Evolutionary conservation across 2,797 vertebrate genomes (phyloP).

Genomic region (Syngnathus rostellatus): DNA sequence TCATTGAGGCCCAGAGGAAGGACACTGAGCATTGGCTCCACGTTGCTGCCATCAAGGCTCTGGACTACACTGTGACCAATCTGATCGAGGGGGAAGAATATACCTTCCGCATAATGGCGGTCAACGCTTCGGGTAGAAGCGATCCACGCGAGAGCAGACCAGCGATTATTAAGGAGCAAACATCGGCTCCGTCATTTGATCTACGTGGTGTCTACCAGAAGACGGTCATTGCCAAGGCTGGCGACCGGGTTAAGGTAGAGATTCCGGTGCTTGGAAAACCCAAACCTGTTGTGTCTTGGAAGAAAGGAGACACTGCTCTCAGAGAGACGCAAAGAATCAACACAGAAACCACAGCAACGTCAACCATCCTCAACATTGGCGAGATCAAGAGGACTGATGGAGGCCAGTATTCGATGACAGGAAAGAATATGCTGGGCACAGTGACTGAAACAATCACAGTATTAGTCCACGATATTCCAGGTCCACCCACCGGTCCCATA

Average conservation of each 20-base stretch:
- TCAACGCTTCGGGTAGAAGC: slow-evolving; percentile 93
- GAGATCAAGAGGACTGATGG: slow-evolving; percentile 85
- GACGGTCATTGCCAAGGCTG: slow-evolving; percentile 85
- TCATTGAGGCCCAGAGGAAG: slow-evolving; percentile 93
- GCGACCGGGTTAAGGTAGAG: slow-evolving; percentile 95
- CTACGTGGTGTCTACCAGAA: slow-evolving; percentile 89
- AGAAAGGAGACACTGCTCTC: slow-evolving; percentile 78
- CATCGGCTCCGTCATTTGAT: slow-evolving; percentile 85
- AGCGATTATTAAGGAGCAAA: slow-evolving; percentile 87
- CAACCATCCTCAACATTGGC: slow-evolving; percentile 87
- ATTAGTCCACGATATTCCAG: slow-evolving; percentile 93
- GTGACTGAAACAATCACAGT: slow-evolving; percentile 85
- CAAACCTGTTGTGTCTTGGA: slow-evolving; percentile 89
- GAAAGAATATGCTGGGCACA: slow-evolving; percentile 89
- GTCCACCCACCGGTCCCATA: slow-evolving; percentile 90
- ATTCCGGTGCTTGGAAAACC: slow-evolving; percentile 94
- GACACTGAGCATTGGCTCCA: slow-evolving; percentile 89
- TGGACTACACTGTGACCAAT: slow-evolving; percentile 85
- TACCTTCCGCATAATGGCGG: slow-evolving; percentile 94
- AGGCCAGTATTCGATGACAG: slow-evolving; percentile 84
- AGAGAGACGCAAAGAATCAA: slow-evolving; percentile 96
- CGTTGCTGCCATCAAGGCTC: slow-evolving; percentile 81
- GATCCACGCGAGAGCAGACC: slow-evolving; percentile 94
- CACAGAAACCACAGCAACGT: slow-evolving; percentile 83
- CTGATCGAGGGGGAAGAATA: slow-evolving; percentile 91